Evolutionary conservation across 1,140 invertebrate species (phyloP), one percentile per base, ranked within the genome.

Genomic region (Drosophila punjabiensis): DNA sequence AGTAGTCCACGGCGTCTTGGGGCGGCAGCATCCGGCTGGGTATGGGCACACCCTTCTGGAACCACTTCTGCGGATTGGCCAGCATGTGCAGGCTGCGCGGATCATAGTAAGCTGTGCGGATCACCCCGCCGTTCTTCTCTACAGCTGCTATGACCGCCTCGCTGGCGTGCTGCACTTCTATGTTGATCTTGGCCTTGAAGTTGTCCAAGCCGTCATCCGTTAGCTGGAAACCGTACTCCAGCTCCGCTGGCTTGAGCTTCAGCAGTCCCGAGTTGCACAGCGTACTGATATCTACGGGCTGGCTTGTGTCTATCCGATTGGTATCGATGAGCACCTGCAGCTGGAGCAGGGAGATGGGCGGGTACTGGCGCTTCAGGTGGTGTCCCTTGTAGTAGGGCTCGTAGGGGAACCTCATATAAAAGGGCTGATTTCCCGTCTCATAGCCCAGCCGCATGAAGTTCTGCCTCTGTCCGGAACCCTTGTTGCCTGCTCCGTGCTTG

Each of bases 101-200:
- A 93, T 99, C 99, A 93, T 98, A 99, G 94, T 97, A 99, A 10
- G 98, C 96, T 32, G 98, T 99, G 11, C 97, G 98, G 70, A 99
- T 99, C 24, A 96, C 95, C 50, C 99, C 99, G 32, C 99, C 99
- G 94, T 97, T 97, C 90, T 94, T 96, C 93, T 99, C 99, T 76
- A 99, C 95, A 4, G 99, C 98, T 30, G 99, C 98, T 89, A 99
- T 99, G 0, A 98, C 97, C 43, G 95, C 94, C 93, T 99, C 98
- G 82, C 94, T 96, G 0, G 98, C 96, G 96, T 98, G 98, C 91
- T 99, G 99, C 5, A 99, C 98, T 95, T 99, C 99, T 85, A 99
- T 96, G 92, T 99, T 99, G 4, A 99, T 94, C 95, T 98, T 98
- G 20, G 98, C 96, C 81, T 95, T 94, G 92, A 99, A 99, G 52